Base-by-base conservation (phyloP, 2,888 invertebrate genomes). In the Xylocampa areola region DNA sequence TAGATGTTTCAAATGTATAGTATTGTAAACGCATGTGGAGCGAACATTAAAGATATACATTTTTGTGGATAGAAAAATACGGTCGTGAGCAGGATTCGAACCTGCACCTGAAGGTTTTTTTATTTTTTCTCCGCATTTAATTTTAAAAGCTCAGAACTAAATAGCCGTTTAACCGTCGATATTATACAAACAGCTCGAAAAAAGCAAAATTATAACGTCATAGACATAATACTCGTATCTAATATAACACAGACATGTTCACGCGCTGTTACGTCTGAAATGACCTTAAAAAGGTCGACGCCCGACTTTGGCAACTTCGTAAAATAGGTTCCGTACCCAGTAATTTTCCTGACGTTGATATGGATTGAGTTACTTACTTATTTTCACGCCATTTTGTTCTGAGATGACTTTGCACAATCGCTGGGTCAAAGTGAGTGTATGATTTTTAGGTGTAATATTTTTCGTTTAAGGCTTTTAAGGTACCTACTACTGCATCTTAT, bases 231-330 rank as follows among this genome's bases (percentile, higher is more conserved):
- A 64, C 29, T 41, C 53, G 48, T 60, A 67, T 58, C 69, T 54
- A 57, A 35, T 50, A 40, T 36, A 44, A 43, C 48, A 55, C 57
- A 60, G 50, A 36, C 70, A 50, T 59, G 60, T 67, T 77, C 68
- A 73, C 74, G 70, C 59, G 21, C 65, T 68, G 70, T 73, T 78
- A 67, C 66, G 66, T 71, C 48, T 58, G 66, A 65, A 68, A 72
- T 68, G 73, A 66, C 69, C 60, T 63, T 51, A 52, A 50, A 67
- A 73, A 61, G 51, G 72, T 60, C 44, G 61, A 39, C 37, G 50
- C 49, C 43, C 50, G 43, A 57, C 36, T 39, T 13, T 44, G 5
- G 5, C 37, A 53, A 64, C 35, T 61, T 59, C 25, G 2, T n/a
- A 5, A 44, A 54, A 60, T 53, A 55, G 54, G 71, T 74, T 55